Evolutionary conservation across 2,888 invertebrate species (phyloP).

Genomic region (Hypercompe scribonia): DNA sequence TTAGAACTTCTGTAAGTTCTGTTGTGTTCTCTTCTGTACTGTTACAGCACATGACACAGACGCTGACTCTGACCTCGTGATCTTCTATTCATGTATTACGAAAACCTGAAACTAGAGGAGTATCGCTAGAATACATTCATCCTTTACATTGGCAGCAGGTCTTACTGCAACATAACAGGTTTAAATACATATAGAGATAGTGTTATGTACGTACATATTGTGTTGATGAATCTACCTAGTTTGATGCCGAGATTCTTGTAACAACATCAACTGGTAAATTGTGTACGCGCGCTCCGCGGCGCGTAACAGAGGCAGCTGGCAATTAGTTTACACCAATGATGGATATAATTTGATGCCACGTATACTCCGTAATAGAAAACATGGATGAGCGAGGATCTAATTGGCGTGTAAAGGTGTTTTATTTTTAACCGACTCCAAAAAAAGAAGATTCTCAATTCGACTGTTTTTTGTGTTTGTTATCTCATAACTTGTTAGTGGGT

Average conservation of each 20-base stretch:
- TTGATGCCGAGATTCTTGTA: neutral
- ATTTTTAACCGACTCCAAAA: neutral
- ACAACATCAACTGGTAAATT: constrained; percentile 12
- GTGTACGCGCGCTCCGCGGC: constrained; percentile 26
- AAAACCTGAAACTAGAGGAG: no score
- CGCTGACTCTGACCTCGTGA: no score
- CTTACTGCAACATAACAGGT: neutral
- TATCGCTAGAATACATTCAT: neutral
- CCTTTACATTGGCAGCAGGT: neutral
- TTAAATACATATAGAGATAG: neutral
- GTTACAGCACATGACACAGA: no score
- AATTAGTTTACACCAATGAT: constrained; percentile 41
- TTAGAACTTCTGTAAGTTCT: no score
- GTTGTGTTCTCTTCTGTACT: no score
- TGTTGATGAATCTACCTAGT: neutral
- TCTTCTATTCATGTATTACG: no score
- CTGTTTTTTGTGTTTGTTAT: no score
- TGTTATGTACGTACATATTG: neutral
- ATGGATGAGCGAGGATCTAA: neutral
- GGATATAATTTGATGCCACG: constrained; percentile 1
- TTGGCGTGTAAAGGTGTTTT: neutral
- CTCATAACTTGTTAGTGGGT: no score
- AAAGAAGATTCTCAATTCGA: no score
- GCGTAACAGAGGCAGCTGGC: constrained; percentile 49
- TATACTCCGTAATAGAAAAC: neutral